Base-by-base conservation (phyloP, 2,888 invertebrate genomes). In the Neoaliturus tenellus region DNA sequence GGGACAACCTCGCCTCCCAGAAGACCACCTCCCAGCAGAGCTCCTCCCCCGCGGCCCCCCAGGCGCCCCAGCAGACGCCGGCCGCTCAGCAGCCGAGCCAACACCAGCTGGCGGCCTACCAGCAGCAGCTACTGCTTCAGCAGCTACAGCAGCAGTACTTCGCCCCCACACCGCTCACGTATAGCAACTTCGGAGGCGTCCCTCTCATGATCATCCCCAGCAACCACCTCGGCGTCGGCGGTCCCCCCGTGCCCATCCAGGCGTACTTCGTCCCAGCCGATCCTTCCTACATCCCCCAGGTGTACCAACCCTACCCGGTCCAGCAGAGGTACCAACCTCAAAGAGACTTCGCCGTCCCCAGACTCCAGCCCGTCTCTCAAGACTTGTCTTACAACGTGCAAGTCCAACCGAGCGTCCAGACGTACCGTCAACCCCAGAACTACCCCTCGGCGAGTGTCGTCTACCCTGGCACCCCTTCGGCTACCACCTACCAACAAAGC, bases 1-100 rank as follows among this genome's bases (percentile, higher is more conserved):
- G 93, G 44, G 95, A 95, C 88, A 95, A 94, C 88, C 89, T 94
- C 81, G 92, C 92, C 80, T 93, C 92, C 87, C 25, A 17, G 5
- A 73, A 94, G 94, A 89, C 51, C 69, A 62, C 84, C 28, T 67
- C 67, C 41, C 33, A 31, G 8, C 62, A 62, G 1, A 28, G 31
- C 28, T 23, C 55, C 6, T 62, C 62, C 28, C 5, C 44, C n/a
- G 2, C 48, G 2, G 23, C 80, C 39, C 8, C 85, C 41, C 83
- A 44, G 75, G 71, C 44, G 25, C 44, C 84, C 33, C 81, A 80
- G 62, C 69, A 58, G 23, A 62, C 84, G 17, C 81, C 83, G n/a
- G 80, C 62, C 82, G 81, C 23, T 73, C 73, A 44, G 82, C 82
- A 82, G 81, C 41, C 67, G 39, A 73, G 10, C 14, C 82, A 82